Conservation (phyloP, 2,888 invertebrate species). For the Acronicta leporina region DNA sequence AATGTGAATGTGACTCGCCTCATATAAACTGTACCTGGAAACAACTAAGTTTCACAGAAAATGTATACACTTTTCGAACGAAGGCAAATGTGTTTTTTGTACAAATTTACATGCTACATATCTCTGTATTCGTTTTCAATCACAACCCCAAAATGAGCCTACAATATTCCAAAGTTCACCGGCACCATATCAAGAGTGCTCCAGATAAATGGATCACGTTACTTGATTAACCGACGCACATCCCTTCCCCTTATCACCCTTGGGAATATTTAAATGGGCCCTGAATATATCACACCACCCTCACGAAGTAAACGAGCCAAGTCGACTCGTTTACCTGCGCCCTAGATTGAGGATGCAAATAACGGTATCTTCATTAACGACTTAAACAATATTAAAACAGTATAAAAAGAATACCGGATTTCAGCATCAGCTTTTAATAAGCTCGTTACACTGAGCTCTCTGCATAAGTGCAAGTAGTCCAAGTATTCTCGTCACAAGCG, state of each 20-base stretch:
- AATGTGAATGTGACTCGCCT: conserved; percentile 40
- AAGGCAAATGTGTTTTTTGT: background rate
- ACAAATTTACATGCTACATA: conserved; percentile 1
- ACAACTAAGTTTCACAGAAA: conserved; percentile 14
- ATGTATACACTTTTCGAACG: background rate
- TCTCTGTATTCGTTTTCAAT: conserved; percentile 60
- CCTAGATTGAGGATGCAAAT: conserved; percentile 80
- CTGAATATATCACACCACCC: conserved; percentile 87
- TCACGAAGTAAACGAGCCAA: conserved; percentile 77
- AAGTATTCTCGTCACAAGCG: conserved; percentile 79
- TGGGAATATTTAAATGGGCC: conserved; percentile 88
- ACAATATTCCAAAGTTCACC: conserved; percentile 85
- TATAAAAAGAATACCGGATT: conserved; percentile 52
- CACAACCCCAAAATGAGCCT: conserved; percentile 75
- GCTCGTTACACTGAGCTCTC: conserved; percentile 34
- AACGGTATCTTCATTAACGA: conserved; percentile 80
- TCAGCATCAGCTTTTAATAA: conserved; percentile 37
- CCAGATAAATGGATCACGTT: conserved; percentile 89
- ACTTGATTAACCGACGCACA: conserved; percentile 88
- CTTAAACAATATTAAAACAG: conserved; percentile 61
- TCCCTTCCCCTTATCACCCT: conserved; percentile 87
- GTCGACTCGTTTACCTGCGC: conserved; percentile 80
- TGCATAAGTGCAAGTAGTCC: conserved; percentile 37
- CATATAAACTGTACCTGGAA: conserved; percentile 12
- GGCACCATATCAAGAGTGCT: conserved; percentile 86